Base-by-base conservation (phyloP, 1,140 invertebrate genomes). In the Ganaspis sp. region DNA sequence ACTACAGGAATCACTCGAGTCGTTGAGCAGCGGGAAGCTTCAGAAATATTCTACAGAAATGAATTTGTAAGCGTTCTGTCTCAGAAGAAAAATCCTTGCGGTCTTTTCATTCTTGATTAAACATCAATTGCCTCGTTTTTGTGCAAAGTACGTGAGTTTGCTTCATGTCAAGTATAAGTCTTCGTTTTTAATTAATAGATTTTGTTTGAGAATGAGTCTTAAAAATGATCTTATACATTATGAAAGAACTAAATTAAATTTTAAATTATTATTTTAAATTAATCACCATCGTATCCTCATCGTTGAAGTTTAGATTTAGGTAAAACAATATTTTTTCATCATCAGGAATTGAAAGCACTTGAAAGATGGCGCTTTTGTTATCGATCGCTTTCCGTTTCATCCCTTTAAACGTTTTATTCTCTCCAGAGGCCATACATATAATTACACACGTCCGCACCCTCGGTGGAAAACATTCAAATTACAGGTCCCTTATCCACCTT, bases 391-490 rank as follows among this genome's bases (percentile, higher is more conserved):
- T 72, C 42, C n/a, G n/a, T 45, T 4, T 79, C 70, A 4, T 64
- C 26, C 21, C 21, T 26, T 29, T 64, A 64, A 64, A 64, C 23
- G 23, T 64, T 64, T 23, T 29, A 23, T 40, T 23, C 21, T 72
- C 38, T 49, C 9, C 58, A 29, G 45, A 40, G 38, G 42, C 38
- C 69, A 72, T 23, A 69, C 49, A 69, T 77, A 72, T 71, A 38
- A 69, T 75, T 73, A 58, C 45, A 64, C 73, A 74, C 69, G 54
- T 74, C 72, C 69, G 71, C 70, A 71, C 42, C 21, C 70, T 58
- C 29, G 17, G 38, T 72, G 72, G 69, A 80, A 76, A 54, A 80
- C 74, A 72, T 75, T 80, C 23, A 76, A 80, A 80, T 80, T 80
- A 80, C 76, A 80, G 74, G 75, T 72, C 72, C 75, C 74, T 79